These are phyloP conservation scores for Crypturellus tataupa DNA, from an alignment of 2,797 vertebrate genomes.

Conservation along the genomic window DNA sequence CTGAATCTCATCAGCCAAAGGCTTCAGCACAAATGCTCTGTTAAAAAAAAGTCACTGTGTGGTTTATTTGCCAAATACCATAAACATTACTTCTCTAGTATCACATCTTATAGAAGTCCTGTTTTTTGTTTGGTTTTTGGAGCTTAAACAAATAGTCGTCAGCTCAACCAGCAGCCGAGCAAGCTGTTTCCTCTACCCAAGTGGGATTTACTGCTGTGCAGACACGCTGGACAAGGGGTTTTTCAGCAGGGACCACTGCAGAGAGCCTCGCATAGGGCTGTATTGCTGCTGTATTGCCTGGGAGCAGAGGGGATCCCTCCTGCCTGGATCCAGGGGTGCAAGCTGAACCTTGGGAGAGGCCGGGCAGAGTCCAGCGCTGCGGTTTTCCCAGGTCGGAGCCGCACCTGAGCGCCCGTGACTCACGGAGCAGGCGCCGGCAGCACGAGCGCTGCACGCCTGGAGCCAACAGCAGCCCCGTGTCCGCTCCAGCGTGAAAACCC, in stretches of 20 bases:
- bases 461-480: background rate
- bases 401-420: background rate
- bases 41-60: background rate
- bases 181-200: background rate
- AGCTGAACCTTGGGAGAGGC: background rate
- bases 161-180: background rate
- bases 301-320: background rate
- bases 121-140: background rate
- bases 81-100: background rate
- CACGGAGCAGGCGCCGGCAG: background rate
- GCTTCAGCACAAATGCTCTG: background rate
- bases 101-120: accelerated
- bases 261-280: background rate
- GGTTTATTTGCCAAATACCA: background rate
- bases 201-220: background rate
- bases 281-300: accelerated
- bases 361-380: slow-evolving; percentile 12
- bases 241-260: background rate
- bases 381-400: background rate
- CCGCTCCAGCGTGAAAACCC: accelerated
- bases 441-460: background rate
- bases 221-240: background rate
- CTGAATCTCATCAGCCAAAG: background rate
- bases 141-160: background rate
- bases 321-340: accelerated